Evolutionary conservation across 2,113 vertebrate species (phyloP), one percentile per base, ranked within the genome.

Genomic region (Acanthisitta chloris): DNA sequence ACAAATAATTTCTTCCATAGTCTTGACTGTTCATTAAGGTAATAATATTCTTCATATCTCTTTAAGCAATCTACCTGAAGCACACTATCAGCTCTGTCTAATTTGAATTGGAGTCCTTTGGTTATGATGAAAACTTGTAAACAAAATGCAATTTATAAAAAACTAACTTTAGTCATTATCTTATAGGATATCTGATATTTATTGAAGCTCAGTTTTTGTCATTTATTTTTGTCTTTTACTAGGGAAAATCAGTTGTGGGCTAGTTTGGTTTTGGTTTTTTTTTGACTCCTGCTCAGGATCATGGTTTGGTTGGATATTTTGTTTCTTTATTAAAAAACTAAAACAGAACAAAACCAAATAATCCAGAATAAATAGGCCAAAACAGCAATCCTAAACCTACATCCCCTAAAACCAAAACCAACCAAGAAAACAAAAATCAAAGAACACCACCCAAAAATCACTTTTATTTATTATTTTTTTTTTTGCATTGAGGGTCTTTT

Each of bases 391-490:
- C 43, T 15, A 58, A 58, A 19, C 12, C 3, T 8, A 49, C 14
- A 31, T 4, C 26, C 71, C 6, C 12, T 57, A 72, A 17, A 59
- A 31, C 2, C 18, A 46, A 70, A 9, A 1, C 1, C 9, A n/a
- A 33, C 4, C 1, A 25, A 36, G 59, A 4, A 16, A 34, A 0
- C 1, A 8, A 14, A 6, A 17, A 0, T 0, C 15, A 9, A n/a
- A 9, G 34, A 61, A 52, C n/a, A 5, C 0, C 1, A n/a, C 7
- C 1, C 16, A 76, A 57, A 49, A 51, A 10, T 3, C 5, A 7
- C 8, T 73, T 72, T 86, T 40, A 46, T 3, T 67, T 23, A 28
- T 4, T 54, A 10, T 8, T 43, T 17, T 25, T 19, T 23, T 29
- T 25, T 21, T 9, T 34, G 4, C 17, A 5, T 66, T 46, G 31